A percentile compares a stretch with the other conserved stretches of the same genome.
Evolutionary conservation across 2,797 vertebrate species (phyloP).

Genomic region (Megaceryle alcyon): DNA sequence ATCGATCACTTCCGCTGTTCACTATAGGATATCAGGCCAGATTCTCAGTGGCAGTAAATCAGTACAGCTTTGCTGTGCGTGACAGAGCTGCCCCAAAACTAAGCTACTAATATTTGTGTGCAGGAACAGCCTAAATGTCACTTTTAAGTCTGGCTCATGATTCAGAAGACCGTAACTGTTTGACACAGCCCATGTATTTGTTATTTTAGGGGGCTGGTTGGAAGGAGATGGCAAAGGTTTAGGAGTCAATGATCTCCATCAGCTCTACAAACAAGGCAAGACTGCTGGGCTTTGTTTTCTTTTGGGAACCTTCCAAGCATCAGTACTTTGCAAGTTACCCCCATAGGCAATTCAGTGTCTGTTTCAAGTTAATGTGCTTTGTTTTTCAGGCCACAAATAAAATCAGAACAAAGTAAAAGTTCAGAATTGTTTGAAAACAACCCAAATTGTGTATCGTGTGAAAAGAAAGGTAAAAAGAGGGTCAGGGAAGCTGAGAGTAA

Average conservation of each 20-base stretch:
- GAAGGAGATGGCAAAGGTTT: constrained; percentile 62
- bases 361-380: constrained; percentile 67
- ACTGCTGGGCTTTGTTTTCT: constrained; percentile 63
- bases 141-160: neutral
- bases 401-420: constrained; percentile 63
- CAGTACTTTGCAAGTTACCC: constrained; percentile 40
- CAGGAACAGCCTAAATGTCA: constrained; percentile 7
- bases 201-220: constrained; percentile 47
- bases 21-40: neutral
- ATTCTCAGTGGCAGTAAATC: neutral
- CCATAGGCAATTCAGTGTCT: constrained; percentile 26
- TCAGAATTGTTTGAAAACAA: constrained; percentile 64
- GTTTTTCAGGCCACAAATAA: constrained; percentile 68
- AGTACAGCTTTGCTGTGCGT: neutral
- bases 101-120: neutral
- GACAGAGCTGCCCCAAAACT: neutral
- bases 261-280: constrained; percentile 59
- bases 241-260: constrained; percentile 57
- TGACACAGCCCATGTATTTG: constrained; percentile 36
- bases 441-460: constrained; percentile 31
- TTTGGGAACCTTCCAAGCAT: constrained; percentile 60
- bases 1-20: neutral
- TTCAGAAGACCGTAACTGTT: constrained; percentile 38
- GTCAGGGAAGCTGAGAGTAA: constrained; percentile 39
- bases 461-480: constrained; percentile 62